A percentile compares a stretch with the other conserved stretches of the same genome.
phyloP scores from a whole-genome alignment of 2,113 vertebrate species.

The Anser cygnoides region DNA sequence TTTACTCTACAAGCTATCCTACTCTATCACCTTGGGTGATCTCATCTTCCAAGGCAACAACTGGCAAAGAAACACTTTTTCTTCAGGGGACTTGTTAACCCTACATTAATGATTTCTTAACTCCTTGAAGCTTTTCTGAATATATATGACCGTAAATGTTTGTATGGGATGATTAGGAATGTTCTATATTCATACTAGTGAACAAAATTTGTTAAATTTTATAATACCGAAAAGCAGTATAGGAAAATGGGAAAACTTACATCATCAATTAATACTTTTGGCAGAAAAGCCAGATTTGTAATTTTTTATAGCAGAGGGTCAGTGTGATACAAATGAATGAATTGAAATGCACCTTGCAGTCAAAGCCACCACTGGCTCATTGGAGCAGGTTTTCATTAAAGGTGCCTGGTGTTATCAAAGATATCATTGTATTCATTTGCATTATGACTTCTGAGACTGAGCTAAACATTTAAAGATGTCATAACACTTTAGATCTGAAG shows the following conservation, averaged over 20 bases:
- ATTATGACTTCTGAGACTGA: background rate
- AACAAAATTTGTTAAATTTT: background rate
- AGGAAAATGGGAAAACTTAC: background rate
- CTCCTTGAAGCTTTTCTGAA: background rate
- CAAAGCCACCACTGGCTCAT: background rate
- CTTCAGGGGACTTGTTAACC: background rate
- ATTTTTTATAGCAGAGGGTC: background rate
- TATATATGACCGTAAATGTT: background rate
- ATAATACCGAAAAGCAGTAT: background rate
- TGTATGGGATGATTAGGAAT: background rate
- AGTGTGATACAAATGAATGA: background rate
- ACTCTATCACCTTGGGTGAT: background rate
- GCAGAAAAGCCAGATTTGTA: background rate
- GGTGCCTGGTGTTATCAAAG: background rate
- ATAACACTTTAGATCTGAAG: background rate
- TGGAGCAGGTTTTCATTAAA: background rate
- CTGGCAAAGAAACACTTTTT: background rate
- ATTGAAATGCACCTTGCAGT: background rate
- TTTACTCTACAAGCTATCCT: background rate
- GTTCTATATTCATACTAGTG: background rate
- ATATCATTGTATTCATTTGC: background rate
- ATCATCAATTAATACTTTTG: background rate
- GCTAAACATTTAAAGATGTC: background rate
- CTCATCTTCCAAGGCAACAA: background rate
- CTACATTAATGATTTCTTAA: background rate